phyloP scores from a whole-genome alignment of 2,888 invertebrate species.

The Macrosiphum euphorbiae region DNA sequence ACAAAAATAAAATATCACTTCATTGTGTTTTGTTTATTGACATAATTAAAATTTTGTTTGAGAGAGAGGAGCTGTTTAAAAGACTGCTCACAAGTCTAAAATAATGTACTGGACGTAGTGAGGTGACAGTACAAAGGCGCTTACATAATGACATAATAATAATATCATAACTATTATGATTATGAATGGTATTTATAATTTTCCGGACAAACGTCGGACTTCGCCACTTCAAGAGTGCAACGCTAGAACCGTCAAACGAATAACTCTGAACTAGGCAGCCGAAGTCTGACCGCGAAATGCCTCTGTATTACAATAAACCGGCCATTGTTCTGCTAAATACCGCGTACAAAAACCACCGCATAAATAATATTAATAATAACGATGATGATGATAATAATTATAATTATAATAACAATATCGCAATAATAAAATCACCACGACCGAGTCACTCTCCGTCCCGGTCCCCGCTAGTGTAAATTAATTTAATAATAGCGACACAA shows the following conservation, averaged over 20 bases:
- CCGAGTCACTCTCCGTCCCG: neutral
- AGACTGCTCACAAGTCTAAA: neutral
- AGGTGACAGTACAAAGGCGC: neutral
- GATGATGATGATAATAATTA: neutral
- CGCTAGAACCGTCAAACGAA: neutral
- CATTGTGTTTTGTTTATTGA: neutral
- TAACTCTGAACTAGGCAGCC: neutral
- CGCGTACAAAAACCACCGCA: neutral
- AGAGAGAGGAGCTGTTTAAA: neutral
- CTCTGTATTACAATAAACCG: neutral
- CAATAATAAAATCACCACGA: neutral
- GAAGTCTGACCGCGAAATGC: neutral
- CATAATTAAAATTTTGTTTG: neutral
- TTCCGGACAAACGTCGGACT: neutral
- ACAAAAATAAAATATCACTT: neutral
- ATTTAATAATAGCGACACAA: neutral
- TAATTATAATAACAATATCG: neutral
- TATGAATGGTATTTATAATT: neutral
- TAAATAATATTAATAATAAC: neutral
- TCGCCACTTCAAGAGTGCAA: neutral
- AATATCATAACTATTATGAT: neutral
- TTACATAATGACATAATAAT: neutral
- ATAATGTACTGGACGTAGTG: neutral
- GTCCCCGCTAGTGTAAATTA: neutral
- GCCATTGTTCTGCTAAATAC: neutral